These are phyloP conservation scores for Rhea pennata DNA, from an alignment of 2,113 vertebrate genomes.

Conservation along the genomic window DNA sequence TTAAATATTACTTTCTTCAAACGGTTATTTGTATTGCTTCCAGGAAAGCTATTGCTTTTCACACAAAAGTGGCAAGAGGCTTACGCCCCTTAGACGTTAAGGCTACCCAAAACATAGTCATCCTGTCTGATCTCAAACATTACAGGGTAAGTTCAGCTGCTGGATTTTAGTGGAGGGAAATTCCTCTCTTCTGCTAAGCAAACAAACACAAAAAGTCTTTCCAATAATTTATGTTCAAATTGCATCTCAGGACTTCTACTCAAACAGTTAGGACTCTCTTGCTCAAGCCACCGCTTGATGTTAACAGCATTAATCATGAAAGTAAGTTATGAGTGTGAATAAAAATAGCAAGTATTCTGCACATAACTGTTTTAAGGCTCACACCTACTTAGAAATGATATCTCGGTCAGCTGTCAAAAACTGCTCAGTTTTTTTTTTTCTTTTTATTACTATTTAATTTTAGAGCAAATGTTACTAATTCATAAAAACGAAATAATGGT, in stretches of 20 bases:
- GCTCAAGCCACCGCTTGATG: not conserved
- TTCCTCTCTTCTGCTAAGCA: not conserved
- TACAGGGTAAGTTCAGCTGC: not conserved
- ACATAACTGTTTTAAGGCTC: conserved; percentile 12
- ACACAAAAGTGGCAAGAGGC: not conserved
- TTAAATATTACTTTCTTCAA: not conserved
- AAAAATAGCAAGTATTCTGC: conserved; percentile 32
- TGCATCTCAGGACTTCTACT: not conserved
- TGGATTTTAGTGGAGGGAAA: not conserved
- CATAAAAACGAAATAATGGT: not conserved
- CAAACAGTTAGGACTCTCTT: not conserved
- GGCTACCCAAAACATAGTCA: not conserved
- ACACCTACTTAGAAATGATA: conserved; percentile 26
- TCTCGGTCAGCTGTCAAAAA: conserved; percentile 4
- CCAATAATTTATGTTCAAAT: not conserved
- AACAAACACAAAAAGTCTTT: not conserved
- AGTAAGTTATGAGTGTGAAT: not conserved
- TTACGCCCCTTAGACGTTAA: not conserved
- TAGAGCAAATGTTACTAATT: conserved; percentile 10
- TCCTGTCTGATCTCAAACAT: not conserved
- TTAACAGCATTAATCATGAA: not conserved
- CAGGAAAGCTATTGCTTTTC: not conserved
- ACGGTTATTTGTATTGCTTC: not conserved
- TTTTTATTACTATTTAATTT: conserved; percentile 23
- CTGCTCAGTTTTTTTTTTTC: not conserved